These are phyloP conservation scores for Limnephilus auricula DNA, from an alignment of 2,888 invertebrate genomes.

Conservation along the genomic window DNA sequence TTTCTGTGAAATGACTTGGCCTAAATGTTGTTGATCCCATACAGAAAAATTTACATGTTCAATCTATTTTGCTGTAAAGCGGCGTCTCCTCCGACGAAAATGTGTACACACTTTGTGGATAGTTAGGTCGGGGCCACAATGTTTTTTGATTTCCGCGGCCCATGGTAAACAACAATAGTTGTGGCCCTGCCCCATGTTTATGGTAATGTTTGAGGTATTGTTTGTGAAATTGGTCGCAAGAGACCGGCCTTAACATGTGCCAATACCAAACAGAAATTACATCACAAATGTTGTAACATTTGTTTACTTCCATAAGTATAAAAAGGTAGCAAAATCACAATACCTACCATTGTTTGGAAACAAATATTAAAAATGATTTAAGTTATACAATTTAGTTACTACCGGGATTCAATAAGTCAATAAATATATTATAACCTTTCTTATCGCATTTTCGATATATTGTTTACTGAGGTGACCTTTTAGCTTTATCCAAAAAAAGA, in stretches of 20 bases:
- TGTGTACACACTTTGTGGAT: too few relatives aligned
- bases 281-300: background rate
- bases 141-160: too few relatives aligned
- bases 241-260: too few relatives aligned
- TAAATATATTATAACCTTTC: background rate
- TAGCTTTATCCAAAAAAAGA: background rate
- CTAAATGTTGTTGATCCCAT: background rate
- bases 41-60: background rate
- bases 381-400: background rate
- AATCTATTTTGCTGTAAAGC: background rate
- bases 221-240: too few relatives aligned
- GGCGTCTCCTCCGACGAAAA: too few relatives aligned
- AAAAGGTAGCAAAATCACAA: background rate
- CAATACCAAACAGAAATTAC: background rate
- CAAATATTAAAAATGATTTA: background rate
- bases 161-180: too few relatives aligned
- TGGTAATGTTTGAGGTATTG: too few relatives aligned
- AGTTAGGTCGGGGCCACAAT: too few relatives aligned
- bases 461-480: background rate
- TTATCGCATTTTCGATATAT: background rate
- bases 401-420: background rate
- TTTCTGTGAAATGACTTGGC: too few relatives aligned
- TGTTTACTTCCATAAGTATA: background rate
- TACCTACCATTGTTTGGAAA: background rate
- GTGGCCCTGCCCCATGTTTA: too few relatives aligned